Evolutionary conservation across 2,888 invertebrate genomes (phyloP).

Genomic region (Ceraclea dissimilis): DNA sequence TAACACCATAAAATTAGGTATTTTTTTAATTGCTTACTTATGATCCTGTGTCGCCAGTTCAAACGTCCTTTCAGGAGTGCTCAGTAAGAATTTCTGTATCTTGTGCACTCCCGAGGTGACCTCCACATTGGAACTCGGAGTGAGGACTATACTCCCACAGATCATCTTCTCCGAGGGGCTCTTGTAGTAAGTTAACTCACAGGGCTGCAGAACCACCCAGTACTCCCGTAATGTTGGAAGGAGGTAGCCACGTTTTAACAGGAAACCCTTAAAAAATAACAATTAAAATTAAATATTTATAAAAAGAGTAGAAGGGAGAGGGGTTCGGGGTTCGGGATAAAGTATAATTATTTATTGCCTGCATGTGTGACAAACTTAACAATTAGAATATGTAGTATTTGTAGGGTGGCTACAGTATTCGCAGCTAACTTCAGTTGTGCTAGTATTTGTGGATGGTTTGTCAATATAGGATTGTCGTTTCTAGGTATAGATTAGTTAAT

Average conservation of each 20-base stretch:
- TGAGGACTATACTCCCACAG: constrained; percentile 59
- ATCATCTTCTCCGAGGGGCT: constrained; percentile 61
- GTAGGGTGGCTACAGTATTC: too few relatives aligned
- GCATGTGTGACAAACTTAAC: too few relatives aligned
- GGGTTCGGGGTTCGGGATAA: too few relatives aligned
- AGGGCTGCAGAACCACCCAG: constrained; percentile 73
- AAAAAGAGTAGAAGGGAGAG: too few relatives aligned
- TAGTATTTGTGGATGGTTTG: too few relatives aligned
- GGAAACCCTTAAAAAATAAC: constrained; percentile 49
- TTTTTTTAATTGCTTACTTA: too few relatives aligned
- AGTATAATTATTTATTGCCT: too few relatives aligned
- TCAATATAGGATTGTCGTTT: too few relatives aligned
- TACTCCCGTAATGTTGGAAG: constrained; percentile 71
- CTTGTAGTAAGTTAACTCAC: constrained; percentile 67
- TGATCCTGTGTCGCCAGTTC: constrained; percentile 69
- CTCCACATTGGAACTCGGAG: constrained; percentile 59
- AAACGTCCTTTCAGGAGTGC: constrained; percentile 63
- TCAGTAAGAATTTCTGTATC: constrained; percentile 56
- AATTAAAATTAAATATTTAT: neutral
- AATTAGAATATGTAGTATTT: too few relatives aligned
- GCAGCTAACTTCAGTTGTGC: too few relatives aligned
- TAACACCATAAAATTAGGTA: too few relatives aligned
- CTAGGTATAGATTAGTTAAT: too few relatives aligned
- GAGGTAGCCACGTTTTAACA: constrained; percentile 67
- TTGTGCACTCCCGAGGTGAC: constrained; percentile 49